phyloP scores from a whole-genome alignment of 2,888 invertebrate genomes.

The Iphiclides podalirius region DNA sequence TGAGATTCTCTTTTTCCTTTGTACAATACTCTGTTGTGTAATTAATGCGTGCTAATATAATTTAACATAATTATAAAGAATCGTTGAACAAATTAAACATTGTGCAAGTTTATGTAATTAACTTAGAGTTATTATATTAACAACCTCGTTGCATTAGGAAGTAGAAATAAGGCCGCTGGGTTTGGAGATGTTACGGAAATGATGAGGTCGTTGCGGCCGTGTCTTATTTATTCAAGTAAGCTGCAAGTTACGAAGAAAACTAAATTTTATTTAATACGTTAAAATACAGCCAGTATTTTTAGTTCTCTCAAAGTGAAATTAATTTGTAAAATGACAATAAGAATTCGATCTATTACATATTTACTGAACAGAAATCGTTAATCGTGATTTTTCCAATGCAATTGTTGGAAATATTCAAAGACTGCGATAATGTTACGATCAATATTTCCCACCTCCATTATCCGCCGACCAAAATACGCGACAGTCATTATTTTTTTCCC shows the following conservation, averaged over 20 bases:
- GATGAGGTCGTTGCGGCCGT: constrained; percentile 31
- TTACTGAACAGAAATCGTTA: too few species aligned
- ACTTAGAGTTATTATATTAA: constrained; percentile 29
- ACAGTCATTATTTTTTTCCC: constrained; percentile 11
- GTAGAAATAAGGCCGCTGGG: constrained; percentile 49
- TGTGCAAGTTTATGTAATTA: constrained; percentile 29
- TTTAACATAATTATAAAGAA: too few species aligned
- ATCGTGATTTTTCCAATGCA: too few species aligned
- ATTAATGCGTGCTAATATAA: too few species aligned
- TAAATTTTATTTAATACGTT: background rate
- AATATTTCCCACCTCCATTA: background rate
- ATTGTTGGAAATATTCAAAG: too few species aligned
- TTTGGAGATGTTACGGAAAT: constrained; percentile 50
- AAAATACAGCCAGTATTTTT: too few species aligned
- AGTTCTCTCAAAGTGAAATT: too few species aligned
- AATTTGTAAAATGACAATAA: too few species aligned
- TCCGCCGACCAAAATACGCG: background rate
- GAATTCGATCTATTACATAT: too few species aligned
- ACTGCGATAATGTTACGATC: too few species aligned
- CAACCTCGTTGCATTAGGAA: constrained; percentile 44
- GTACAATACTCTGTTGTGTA: too few species aligned
- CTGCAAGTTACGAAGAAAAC: background rate
- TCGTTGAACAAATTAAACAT: constrained; percentile 17
- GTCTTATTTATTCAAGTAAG: background rate
- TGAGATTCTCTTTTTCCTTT: too few species aligned